These are phyloP conservation scores for Pluvianellus socialis DNA, from an alignment of 2,113 vertebrate species.

Conservation along the genomic window DNA sequence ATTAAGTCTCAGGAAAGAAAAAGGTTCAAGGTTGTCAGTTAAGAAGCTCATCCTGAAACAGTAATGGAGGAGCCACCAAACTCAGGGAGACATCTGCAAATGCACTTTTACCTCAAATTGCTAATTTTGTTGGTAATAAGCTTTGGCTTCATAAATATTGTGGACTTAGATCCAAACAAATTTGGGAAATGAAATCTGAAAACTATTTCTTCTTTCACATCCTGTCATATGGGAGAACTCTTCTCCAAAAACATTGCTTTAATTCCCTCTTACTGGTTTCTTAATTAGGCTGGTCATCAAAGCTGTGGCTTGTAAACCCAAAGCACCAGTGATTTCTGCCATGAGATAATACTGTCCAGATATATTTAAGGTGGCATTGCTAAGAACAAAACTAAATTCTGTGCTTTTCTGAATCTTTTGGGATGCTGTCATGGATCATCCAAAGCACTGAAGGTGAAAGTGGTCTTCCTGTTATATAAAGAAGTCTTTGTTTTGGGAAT, in stretches of 20 bases:
- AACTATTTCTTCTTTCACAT: background rate
- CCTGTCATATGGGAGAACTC: background rate
- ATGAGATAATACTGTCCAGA: too few species aligned
- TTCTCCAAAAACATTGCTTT: background rate
- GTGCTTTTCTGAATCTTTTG: background rate
- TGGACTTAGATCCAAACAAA: background rate
- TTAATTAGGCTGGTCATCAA: background rate
- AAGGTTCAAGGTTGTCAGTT: background rate
- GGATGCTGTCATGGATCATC: background rate
- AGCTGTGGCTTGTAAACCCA: background rate
- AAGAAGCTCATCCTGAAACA: background rate
- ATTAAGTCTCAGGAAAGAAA: background rate
- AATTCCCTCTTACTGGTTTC: too few species aligned
- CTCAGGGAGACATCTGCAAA: background rate
- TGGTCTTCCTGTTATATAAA: background rate
- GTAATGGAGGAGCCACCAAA: background rate
- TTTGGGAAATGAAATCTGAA: background rate
- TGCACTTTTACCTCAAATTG: background rate
- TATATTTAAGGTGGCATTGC: background rate
- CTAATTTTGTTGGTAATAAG: background rate
- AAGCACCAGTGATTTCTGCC: background rate
- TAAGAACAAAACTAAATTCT: background rate
- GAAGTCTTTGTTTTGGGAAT: background rate
- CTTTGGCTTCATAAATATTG: background rate
- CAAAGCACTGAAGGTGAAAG: background rate